phyloP scores from a whole-genome alignment of 1,140 invertebrate genomes.

The Atta cephalotes region DNA sequence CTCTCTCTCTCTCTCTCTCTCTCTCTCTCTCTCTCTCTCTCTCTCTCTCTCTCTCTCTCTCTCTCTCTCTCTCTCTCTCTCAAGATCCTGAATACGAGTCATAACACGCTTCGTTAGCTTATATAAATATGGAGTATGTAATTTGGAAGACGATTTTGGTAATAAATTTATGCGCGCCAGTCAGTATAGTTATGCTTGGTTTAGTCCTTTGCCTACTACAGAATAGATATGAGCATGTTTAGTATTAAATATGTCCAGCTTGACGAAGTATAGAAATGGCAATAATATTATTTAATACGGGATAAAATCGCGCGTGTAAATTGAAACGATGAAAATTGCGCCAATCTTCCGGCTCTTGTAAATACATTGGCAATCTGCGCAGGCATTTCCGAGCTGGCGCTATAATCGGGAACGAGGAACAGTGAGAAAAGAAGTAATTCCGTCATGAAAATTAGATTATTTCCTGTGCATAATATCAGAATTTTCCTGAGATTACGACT shows the following conservation, averaged over 20 bases:
- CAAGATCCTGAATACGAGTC: slow-evolving; percentile 32
- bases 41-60: not conserved
- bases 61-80: not conserved
- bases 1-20: no score
- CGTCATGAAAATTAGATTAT: slow-evolving; percentile 46
- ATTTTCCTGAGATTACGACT: slow-evolving; percentile 27
- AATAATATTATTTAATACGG: slow-evolving; percentile 26
- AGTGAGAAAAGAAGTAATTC: slow-evolving; percentile 42
- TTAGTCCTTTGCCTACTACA: not conserved
- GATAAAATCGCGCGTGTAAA: slow-evolving; percentile 31
- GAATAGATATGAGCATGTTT: not conserved
- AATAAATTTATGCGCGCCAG: slow-evolving; percentile 44
- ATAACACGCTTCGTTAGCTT: slow-evolving; percentile 57
- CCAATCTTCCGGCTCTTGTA: slow-evolving; percentile 21
- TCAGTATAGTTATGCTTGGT: slow-evolving; percentile 22
- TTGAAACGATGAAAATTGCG: slow-evolving; percentile 48
- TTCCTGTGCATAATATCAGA: slow-evolving; percentile 43
- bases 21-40: slow-evolving; percentile 9
- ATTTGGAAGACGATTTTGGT: slow-evolving; percentile 51
- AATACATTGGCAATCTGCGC: slow-evolving; percentile 10
- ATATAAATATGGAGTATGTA: slow-evolving; percentile 57
- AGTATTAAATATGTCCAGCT: slow-evolving; percentile 2
- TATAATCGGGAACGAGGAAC: not conserved
- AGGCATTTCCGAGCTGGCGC: not conserved
- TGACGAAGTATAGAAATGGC: not conserved